A percentile compares a stretch with the other conserved stretches of the same genome.
These are phyloP conservation scores for Oxytorus armatus DNA, from an alignment of 2,888 invertebrate genomes.

Conservation along the genomic window DNA sequence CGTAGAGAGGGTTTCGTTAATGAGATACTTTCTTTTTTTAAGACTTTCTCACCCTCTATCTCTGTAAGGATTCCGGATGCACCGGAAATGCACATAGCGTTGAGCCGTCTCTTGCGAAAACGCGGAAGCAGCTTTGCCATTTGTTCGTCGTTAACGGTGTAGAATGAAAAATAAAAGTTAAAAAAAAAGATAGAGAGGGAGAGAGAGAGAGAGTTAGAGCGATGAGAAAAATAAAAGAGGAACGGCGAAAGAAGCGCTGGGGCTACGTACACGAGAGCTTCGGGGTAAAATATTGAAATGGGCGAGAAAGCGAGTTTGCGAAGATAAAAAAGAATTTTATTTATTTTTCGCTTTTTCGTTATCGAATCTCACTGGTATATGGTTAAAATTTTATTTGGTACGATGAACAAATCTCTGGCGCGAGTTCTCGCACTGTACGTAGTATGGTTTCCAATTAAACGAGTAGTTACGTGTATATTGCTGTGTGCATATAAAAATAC, in stretches of 20 bases:
- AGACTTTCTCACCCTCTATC: slow-evolving; percentile 37
- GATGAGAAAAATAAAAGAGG: slow-evolving; percentile 18
- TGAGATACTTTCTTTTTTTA: slow-evolving; percentile 68
- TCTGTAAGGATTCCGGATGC: slow-evolving; percentile 41
- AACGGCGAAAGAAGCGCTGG: neutral
- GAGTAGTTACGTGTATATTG: slow-evolving; percentile 46
- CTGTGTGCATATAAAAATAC: slow-evolving; percentile 1
- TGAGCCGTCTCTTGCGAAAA: slow-evolving; percentile 29
- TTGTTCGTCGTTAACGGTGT: slow-evolving; percentile 64
- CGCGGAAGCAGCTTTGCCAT: slow-evolving; percentile 61
- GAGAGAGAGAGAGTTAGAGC: slow-evolving; percentile 35
- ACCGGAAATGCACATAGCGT: slow-evolving; percentile 61
- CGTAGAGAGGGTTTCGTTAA: slow-evolving; percentile 60
- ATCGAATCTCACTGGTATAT: slow-evolving; percentile 44
- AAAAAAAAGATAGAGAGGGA: neutral
- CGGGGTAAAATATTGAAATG: slow-evolving; percentile 44
- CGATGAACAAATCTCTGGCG: slow-evolving; percentile 53
- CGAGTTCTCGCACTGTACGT: slow-evolving; percentile 48
- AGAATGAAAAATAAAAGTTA: slow-evolving; percentile 49
- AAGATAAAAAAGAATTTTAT: slow-evolving; percentile 39
- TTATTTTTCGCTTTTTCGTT: slow-evolving; percentile 36
- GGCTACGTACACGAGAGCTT: slow-evolving; percentile 9
- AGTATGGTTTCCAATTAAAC: slow-evolving; percentile 67
- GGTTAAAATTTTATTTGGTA: slow-evolving; percentile 66
- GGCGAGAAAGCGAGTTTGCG: slow-evolving; percentile 1